Conservation (phyloP, 2,888 invertebrate genomes). For the Diarsia rubi region DNA sequence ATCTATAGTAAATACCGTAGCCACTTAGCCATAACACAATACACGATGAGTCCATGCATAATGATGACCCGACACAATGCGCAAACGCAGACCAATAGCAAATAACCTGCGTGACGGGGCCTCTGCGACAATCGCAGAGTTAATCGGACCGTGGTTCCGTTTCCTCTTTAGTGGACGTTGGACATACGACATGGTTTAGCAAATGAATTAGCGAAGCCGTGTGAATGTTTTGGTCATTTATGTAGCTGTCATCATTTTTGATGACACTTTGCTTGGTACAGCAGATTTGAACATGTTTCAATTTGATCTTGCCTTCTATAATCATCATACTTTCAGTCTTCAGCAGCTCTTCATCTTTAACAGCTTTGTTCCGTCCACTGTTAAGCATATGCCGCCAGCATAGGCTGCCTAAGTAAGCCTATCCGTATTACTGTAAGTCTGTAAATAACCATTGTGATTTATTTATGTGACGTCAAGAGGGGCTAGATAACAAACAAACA, state of each 20-base stretch:
- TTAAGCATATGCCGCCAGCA: background rate
- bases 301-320: background rate
- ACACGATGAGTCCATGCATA: conserved; percentile 41
- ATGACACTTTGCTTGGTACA: background rate
- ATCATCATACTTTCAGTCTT: background rate
- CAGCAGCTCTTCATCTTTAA: background rate
- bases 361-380: background rate
- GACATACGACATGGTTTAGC: conserved; percentile 61
- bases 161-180: conserved; percentile 74
- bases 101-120: conserved; percentile 69
- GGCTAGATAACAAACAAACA: background rate
- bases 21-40: conserved; percentile 51
- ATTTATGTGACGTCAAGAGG: background rate
- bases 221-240: conserved; percentile 63
- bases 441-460: background rate
- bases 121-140: conserved; percentile 78
- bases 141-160: conserved; percentile 85
- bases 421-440: background rate
- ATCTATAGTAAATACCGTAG: conserved; percentile 35
- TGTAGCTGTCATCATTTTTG: conserved; percentile 12
- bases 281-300: background rate
- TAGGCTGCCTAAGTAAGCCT: background rate
- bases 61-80: conserved; percentile 66
- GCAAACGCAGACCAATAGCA: conserved; percentile 71
- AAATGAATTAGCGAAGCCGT: conserved; percentile 71